Conservation (phyloP, 2,888 invertebrate genomes). For the Habroteleia sp. region DNA sequence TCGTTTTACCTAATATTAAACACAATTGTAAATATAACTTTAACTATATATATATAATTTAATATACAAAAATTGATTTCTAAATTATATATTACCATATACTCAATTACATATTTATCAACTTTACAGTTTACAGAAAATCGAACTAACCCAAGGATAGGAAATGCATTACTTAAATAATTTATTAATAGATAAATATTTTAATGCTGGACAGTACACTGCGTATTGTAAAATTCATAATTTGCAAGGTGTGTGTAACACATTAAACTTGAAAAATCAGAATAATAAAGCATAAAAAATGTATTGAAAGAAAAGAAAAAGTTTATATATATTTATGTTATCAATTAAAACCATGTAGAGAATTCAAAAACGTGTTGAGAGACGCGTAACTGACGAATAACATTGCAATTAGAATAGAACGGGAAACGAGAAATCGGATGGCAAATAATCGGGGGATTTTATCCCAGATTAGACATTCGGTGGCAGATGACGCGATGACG, state of each 20-base stretch:
- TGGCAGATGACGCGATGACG: constrained; percentile 79
- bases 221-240: not conserved
- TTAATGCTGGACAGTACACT: not conserved
- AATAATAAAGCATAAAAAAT: too few species aligned
- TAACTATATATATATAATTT: too few species aligned
- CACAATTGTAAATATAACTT: too few species aligned
- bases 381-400: constrained; percentile 19
- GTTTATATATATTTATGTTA: too few species aligned
- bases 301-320: too few species aligned
- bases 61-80: too few species aligned
- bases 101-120: constrained; percentile 4
- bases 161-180: not conserved
- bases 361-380: too few species aligned
- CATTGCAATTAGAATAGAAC: constrained; percentile 26
- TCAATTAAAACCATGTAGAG: too few species aligned
- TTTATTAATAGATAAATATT: constrained; percentile 12
- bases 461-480: constrained; percentile 42
- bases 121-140: not conserved
- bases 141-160: constrained; percentile 5
- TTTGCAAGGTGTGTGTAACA: too few species aligned
- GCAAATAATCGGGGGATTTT: constrained; percentile 43
- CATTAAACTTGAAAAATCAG: constrained; percentile 1
- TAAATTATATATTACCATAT: too few species aligned
- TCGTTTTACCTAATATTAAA: too few species aligned
- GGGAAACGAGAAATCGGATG: constrained; percentile 30